Base-by-base conservation (phyloP, 2,797 vertebrate genomes). In the Pempheris klunzingeri region DNA sequence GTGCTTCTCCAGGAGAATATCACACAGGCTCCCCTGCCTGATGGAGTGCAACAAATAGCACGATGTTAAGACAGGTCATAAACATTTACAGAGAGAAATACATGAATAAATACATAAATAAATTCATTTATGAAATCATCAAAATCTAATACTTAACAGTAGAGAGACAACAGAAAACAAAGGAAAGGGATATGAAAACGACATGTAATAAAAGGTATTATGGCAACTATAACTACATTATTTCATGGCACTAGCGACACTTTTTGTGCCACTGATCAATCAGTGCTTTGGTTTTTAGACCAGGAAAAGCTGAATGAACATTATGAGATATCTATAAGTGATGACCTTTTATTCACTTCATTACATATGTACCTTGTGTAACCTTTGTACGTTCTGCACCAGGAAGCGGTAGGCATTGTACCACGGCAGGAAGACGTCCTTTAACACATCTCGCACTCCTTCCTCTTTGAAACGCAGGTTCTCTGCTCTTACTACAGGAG, bases 381-480 rank as follows among this genome's bases (percentile, higher is more conserved):
- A 92, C 76, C 97, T 91, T 60, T 96, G 95, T 3, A 99, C 87
- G 0, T 99, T 99, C 93, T 99, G 98, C 80, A 98, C 93, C 76
- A 99, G 95, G 88, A 99, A 99, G 88, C 98, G 98, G 78, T 99
- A 99, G 0, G 98, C 98, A 0, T 99, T 99, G 90, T 99, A 99
- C 98, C 98, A 99, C 0, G 98, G 98, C 83, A 99, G 88, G 86
- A 99, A 97, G 30, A 99, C 98, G 20, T 99, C 98, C 89, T 99
- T 99, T 74, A 99, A 88, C 74, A 99, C 93, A 1, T 99, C 98
- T 28, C 97, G 94, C 14, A 99, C 98, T 0, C 98, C 98, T 0
- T 99, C 98, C 84, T 99, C 98, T 88, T 99, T 99, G 86, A 99
- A 99, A 63, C 97, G 96, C 81, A 99, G 93, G 83, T 99, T 99